Base-by-base conservation (phyloP, 2,888 invertebrate species). In the Idaea dimidiata region DNA sequence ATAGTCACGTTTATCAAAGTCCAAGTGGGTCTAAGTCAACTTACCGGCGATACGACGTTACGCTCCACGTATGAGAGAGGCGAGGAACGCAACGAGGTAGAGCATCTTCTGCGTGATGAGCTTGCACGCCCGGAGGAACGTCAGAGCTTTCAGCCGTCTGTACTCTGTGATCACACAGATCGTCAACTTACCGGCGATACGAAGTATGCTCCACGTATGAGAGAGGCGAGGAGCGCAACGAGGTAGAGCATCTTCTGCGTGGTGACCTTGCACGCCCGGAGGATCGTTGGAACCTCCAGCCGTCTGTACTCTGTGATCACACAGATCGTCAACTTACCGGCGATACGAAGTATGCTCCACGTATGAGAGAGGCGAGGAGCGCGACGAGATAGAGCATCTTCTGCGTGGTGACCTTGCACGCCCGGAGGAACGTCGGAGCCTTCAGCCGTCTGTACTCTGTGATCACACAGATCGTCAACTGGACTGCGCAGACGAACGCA, bases 11-110 rank as follows among this genome's bases (percentile, higher is more conserved):
- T n/a, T n/a, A n/a, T n/a, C n/a, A n/a, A n/a, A n/a, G n/a, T n/a
- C n/a, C n/a, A n/a, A n/a, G n/a, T n/a, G n/a, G n/a, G n/a, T n/a
- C n/a, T n/a, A n/a, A n/a, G 32, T 32, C 6, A 16, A 60, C 95
- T 95, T 88, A 97, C 97, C 81, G 97, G 97, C 56, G 97, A 97
- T 56, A 97, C 96, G 79, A 98, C 98, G 88, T n/a, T 97, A 98
- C 2, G 97, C 97, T 57, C 97, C 98, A 59, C 98, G 93, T 62
- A 98, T 94, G 14, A 96, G 93, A 16, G 97, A 95, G 0, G 98
- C 98, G 59, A 98, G 93, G 86, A 97, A 97, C 53, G 97, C 96
- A 71, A 98, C 95, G 74, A 97, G 94, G 80, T 98, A 98, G 58
- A 98, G 94, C 80, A 97, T 93, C 93, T 98, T 98, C 85, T 98